phyloP scores from a whole-genome alignment of 2,113 vertebrate species.

The Heteronetta atricapilla region DNA sequence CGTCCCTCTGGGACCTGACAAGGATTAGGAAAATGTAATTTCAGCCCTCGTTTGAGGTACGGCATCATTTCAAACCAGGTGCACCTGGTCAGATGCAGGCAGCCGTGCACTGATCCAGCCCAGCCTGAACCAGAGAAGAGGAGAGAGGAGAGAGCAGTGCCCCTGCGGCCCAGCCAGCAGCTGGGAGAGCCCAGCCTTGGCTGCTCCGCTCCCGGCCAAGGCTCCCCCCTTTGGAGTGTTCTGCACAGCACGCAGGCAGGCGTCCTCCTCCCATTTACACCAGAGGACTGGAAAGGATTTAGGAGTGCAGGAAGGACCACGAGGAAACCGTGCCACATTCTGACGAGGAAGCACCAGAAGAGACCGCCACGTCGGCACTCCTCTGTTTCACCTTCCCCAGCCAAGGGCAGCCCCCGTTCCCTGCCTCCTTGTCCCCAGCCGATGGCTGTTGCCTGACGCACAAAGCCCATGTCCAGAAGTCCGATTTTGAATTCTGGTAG shows the following conservation, averaged over 20 bases:
- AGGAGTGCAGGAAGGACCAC: neutral
- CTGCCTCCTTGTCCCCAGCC: neutral
- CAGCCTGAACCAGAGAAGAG: neutral
- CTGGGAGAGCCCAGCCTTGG: neutral
- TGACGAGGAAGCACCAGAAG: neutral
- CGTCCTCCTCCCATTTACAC: neutral
- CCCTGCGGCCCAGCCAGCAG: neutral
- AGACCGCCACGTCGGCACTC: neutral
- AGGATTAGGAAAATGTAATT: neutral
- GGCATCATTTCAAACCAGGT: accelerated
- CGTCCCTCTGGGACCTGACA: neutral
- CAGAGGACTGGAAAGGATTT: neutral
- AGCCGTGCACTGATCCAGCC: neutral
- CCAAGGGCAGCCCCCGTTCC: neutral
- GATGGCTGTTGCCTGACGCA: neutral
- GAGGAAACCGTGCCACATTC: neutral
- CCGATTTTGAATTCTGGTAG: neutral
- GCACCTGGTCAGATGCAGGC: neutral
- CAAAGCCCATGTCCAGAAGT: neutral
- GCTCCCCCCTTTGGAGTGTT: too few species aligned
- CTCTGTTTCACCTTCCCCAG: neutral
- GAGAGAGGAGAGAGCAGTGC: neutral
- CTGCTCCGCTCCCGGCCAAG: neutral
- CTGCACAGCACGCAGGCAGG: neutral
- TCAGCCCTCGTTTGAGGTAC: neutral